Base-by-base conservation (phyloP, 2,888 invertebrate species). In the Siphonodentalium dalli region DNA sequence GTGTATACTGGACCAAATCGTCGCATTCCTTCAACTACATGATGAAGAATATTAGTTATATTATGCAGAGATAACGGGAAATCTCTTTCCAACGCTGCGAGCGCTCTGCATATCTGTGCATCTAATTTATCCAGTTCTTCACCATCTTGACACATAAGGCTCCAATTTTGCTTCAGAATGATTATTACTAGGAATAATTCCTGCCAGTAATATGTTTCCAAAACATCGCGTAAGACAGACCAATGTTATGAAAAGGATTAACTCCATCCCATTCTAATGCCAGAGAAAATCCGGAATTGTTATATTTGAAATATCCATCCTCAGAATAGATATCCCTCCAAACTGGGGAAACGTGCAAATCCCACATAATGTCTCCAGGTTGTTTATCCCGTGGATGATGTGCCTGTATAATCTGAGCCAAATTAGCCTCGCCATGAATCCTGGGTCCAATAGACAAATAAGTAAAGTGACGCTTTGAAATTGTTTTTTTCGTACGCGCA, bases 151-250 rank as follows among this genome's bases (percentile, higher is more conserved):
- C n/a, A n/a, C 13, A 28, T 43, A 54, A 11, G 38, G 44, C 21
- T 48, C 39, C 3, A 39, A 26, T 27, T 48, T 44, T 20, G 39
- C 15, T 27, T 38, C 45, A 15, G 20, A 21, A 4, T 37, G 20
- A 7, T 31, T 46, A n/a, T 26, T 39, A 42, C 40, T 24, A 8
- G 51, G 51, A 23, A 43, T 15, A 3, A 45, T 40, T 11, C 52
- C 52, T 13, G 35, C 44, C 8, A 39, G 29, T 4, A 43, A 15
- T 23, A 54, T 49, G 11, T 42, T 42, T 33, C 39, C 43, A 24
- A 54, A 37, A 1, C 43, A 43, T 43, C 20, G 43, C 29, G 29
- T 43, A 43, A 9, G 23, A n/a, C 23, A 43, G 21, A 29, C 43
- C 43, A 15, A 31, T 18, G n/a, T 43, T 43, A 20, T 43, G 43